Evolutionary conservation across 1,140 invertebrate genomes (phyloP).

Genomic region (Glomeris maerens): DNA sequence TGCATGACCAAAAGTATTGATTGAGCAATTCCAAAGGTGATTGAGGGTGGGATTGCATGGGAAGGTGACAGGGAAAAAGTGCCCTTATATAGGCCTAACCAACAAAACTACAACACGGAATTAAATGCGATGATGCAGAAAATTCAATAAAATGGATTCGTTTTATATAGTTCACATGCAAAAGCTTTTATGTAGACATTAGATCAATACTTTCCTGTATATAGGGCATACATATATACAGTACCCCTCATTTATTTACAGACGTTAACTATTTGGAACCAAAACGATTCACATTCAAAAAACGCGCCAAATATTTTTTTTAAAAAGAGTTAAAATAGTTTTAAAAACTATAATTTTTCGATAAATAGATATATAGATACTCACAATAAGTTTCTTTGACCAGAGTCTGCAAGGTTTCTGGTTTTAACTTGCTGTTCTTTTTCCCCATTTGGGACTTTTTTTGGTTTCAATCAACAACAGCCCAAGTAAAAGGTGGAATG

Average conservation of each 20-base stretch:
- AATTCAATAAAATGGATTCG: no score
- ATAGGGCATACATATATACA: neutral
- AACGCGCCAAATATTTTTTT: neutral
- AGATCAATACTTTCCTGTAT: neutral
- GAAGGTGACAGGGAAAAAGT: no score
- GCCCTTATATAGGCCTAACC: no score
- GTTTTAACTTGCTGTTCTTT: constrained; percentile 15
- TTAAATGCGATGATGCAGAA: no score
- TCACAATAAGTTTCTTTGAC: constrained; percentile 16
- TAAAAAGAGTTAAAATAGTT: neutral
- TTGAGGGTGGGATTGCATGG: no score
- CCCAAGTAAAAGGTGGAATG: neutral
- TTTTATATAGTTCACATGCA: no score
- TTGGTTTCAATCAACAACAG: neutral
- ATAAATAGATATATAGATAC: constrained; percentile 4
- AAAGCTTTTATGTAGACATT: neutral
- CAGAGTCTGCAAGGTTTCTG: constrained; percentile 13
- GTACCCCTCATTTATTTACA: neutral
- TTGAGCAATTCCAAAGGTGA: no score
- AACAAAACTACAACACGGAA: no score
- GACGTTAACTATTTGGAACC: neutral
- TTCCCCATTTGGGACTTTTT: constrained; percentile 9
- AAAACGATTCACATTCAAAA: neutral
- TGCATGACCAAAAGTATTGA: no score
- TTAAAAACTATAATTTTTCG: neutral